Evolutionary conservation across 2,888 invertebrate genomes (phyloP).

Genomic region (Heliconius sara): DNA sequence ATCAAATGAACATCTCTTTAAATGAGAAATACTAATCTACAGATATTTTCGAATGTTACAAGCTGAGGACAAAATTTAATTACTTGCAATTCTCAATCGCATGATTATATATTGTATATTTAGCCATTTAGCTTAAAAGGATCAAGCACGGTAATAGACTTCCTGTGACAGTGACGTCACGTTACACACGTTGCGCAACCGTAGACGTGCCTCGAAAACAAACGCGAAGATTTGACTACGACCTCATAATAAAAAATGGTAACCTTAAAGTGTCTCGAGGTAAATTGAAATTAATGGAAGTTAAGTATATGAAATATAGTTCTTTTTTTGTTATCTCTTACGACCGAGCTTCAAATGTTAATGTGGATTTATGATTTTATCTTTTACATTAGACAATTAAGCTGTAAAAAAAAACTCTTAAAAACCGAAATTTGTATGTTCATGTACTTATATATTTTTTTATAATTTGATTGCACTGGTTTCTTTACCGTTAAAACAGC

Average conservation of each 20-base stretch:
- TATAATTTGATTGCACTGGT: not conserved
- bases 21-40: no score
- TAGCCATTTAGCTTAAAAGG: conserved; percentile 76
- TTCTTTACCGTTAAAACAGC: not conserved
- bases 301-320: conserved; percentile 6
- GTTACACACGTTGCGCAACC: conserved; percentile 28
- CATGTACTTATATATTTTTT: not conserved
- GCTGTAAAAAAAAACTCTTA: not conserved
- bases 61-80: no score
- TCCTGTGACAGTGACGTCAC: conserved; percentile 67
- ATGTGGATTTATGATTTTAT: conserved; percentile 24
- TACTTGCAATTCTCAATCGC: conserved; percentile 41
- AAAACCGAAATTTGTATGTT: not conserved
- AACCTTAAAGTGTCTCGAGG: conserved; percentile 40
- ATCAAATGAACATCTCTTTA: no score
- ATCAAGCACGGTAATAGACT: conserved; percentile 68
- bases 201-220: conserved; percentile 52
- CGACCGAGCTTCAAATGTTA: conserved; percentile 8
- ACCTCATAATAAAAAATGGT: conserved; percentile 42
- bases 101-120: conserved; percentile 52
- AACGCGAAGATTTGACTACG: conserved; percentile 42
- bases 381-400: not conserved
- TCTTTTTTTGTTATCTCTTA: conserved; percentile 24
- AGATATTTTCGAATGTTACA: no score
- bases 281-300: conserved; percentile 38